Evolutionary conservation across 2,888 invertebrate species (phyloP), one percentile per base, ranked within the genome.

Genomic region (Tenthredo notha): DNA sequence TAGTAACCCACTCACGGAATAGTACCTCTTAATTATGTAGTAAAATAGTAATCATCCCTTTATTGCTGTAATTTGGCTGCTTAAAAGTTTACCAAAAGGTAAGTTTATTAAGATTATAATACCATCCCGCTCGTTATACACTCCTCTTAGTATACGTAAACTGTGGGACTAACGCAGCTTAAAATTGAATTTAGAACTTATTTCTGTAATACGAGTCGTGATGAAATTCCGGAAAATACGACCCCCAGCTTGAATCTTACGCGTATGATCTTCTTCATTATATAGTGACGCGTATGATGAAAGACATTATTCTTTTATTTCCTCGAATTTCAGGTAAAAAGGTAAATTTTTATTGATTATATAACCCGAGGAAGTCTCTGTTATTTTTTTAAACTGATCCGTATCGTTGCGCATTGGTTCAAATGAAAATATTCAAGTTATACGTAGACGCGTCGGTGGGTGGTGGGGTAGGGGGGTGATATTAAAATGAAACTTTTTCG

Each of bases 11-110:
- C 80, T 80, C 80, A n/a, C 58, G 80, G n/a, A 80, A 80, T 61
- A 80, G 80, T 80, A 61, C 61, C 80, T 80, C 80, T 80, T 80
- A 80, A 80, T 80, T 80, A 80, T 80, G 80, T 80, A 80, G 80
- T 80, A 80, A 61, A 80, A 80, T 80, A 80, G 80, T 80, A 61
- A 80, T 80, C 58, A 80, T 80, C 80, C 80, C 80, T 80, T 80
- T 80, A 80, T 61, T 37, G 80, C 80, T 61, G 80, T 80, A 80
- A 80, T 80, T 80, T 80, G 80, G 50, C 80, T 80, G 37, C 80
- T 80, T 80, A 58, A 80, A 80, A 80, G 80, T 80, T 80, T 80
- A 80, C 58, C 61, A 61, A 80, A 80, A 80, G 61, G 80, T 80
- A 50, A 61, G 80, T 80, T 80, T 80, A 80, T 80, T 80, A 80